These are phyloP conservation scores for Synchiropus splendidus DNA, from an alignment of 2,113 vertebrate species.

Conservation along the genomic window DNA sequence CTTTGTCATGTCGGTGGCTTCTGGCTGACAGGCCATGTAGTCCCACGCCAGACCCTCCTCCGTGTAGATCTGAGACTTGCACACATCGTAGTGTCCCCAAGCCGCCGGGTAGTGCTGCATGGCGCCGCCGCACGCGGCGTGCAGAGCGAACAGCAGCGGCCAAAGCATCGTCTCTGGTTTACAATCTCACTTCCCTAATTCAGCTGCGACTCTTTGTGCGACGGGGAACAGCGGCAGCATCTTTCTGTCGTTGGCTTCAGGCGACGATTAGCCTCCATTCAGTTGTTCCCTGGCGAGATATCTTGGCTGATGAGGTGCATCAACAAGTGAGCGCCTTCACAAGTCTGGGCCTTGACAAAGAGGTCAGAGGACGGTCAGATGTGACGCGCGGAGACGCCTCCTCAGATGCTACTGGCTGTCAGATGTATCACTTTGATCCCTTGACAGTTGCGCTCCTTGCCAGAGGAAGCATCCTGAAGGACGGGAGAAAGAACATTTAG, in stretches of 20 bases:
- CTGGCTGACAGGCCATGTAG: slow-evolving; percentile 98
- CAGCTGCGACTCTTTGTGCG: slow-evolving; percentile 16
- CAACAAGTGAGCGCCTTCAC: slow-evolving; percentile 10
- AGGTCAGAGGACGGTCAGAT: slow-evolving; percentile 37
- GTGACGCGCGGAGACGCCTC: slow-evolving; percentile 22
- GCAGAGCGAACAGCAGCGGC: slow-evolving; percentile 78
- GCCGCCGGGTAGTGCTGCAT: slow-evolving; percentile 90
- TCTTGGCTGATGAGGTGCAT: slow-evolving; percentile 24
- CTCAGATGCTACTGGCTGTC: slow-evolving; percentile 32
- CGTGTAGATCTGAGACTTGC: slow-evolving; percentile 94
- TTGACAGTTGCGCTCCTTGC: slow-evolving; percentile 10
- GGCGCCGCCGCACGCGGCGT: slow-evolving; percentile 79
- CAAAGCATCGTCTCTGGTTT: slow-evolving; percentile 74
- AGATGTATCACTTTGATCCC: slow-evolving; percentile 23
- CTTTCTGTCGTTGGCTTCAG: slow-evolving; percentile 19
- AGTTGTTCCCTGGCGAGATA: slow-evolving; percentile 15
- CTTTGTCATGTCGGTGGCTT: slow-evolving; percentile 95
- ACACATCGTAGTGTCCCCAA: slow-evolving; percentile 97
- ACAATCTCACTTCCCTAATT: slow-evolving; percentile 1
- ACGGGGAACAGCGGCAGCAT: slow-evolving; percentile 35
- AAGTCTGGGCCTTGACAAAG: slow-evolving; percentile 8
- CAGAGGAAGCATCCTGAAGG: slow-evolving; percentile 39
- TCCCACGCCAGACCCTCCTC: slow-evolving; percentile 97
- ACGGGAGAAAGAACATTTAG: slow-evolving; percentile 9
- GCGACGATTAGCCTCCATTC: slow-evolving; percentile 30